These are phyloP conservation scores for Dendrocincla tyrannina DNA, from an alignment of 2,797 vertebrate species.

Conservation along the genomic window DNA sequence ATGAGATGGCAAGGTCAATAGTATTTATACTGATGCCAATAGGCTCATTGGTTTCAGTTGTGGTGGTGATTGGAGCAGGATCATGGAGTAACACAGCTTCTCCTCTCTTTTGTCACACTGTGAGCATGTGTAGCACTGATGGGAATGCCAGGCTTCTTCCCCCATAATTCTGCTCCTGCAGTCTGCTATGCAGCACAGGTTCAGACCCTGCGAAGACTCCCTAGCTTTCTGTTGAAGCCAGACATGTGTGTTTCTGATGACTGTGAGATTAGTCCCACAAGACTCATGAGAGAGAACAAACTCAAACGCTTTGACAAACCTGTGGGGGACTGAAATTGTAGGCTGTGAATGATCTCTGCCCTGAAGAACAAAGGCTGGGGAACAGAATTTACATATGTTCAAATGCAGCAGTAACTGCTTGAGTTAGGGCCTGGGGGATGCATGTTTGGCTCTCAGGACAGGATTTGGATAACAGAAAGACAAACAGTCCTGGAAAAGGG, in stretches of 20 bases:
- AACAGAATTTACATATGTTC: not conserved
- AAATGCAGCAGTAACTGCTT: not conserved
- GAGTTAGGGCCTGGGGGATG: too few species aligned
- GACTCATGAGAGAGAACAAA: not conserved
- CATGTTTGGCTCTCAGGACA: rapidly evolving
- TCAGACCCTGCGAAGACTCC: rapidly evolving
- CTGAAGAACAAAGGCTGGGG: not conserved
- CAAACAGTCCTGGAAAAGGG: not conserved
- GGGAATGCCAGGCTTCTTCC: not conserved
- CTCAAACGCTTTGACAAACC: not conserved
- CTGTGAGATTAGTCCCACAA: not conserved
- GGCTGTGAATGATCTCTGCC: not conserved
- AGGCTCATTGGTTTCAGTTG: rapidly evolving
- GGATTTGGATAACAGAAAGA: rapidly evolving
- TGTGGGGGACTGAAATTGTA: not conserved
- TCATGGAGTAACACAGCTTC: rapidly evolving
- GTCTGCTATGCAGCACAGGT: not conserved
- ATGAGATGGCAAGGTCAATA: not conserved
- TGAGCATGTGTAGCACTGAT: rapidly evolving
- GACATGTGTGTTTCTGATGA: rapidly evolving
- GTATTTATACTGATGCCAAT: not conserved
- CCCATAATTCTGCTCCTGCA: not conserved
- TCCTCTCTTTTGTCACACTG: not conserved
- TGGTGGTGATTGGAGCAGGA: rapidly evolving
- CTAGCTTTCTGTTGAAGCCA: not conserved